Conservation (phyloP, 2,113 vertebrate species). For the Sphaerodactylus townsendi region DNA sequence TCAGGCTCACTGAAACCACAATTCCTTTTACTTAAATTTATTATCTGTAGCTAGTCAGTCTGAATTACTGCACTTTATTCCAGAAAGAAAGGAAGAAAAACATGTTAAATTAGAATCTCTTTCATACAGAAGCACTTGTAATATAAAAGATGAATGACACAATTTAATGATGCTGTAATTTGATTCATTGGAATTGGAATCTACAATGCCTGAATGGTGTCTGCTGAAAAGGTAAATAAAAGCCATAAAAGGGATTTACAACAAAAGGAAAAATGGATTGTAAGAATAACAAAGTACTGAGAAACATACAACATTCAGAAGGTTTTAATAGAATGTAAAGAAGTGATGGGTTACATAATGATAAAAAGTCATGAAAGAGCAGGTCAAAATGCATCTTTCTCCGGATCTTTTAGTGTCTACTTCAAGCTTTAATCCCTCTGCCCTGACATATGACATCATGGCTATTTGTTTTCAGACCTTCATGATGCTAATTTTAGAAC, state of each 20-base stretch:
- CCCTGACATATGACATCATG: not conserved
- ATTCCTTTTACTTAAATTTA: conserved; percentile 30
- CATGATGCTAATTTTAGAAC: not conserved
- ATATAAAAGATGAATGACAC: conserved; percentile 23
- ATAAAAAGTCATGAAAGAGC: not conserved
- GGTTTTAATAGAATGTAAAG: not conserved
- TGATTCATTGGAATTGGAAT: conserved; percentile 13
- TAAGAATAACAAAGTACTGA: not conserved
- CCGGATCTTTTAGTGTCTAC: not conserved
- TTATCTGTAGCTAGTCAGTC: not conserved
- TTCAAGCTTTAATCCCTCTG: not conserved
- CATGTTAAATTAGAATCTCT: conserved; percentile 9
- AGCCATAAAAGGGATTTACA: conserved; percentile 2
- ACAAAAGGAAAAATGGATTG: not conserved
- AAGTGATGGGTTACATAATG: not conserved
- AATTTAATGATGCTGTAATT: conserved; percentile 17
- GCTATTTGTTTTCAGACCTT: not conserved
- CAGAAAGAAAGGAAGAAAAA: not conserved
- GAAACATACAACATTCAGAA: not conserved
- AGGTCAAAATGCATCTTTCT: not conserved
- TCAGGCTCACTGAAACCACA: conserved; percentile 1
- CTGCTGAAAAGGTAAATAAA: conserved; percentile 20
- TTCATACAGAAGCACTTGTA: conserved; percentile 2
- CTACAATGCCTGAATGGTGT: conserved; percentile 4
- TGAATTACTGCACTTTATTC: not conserved